Evolutionary conservation across 2,797 vertebrate species (phyloP).

Genomic region (Eulemur rubriventer): DNA sequence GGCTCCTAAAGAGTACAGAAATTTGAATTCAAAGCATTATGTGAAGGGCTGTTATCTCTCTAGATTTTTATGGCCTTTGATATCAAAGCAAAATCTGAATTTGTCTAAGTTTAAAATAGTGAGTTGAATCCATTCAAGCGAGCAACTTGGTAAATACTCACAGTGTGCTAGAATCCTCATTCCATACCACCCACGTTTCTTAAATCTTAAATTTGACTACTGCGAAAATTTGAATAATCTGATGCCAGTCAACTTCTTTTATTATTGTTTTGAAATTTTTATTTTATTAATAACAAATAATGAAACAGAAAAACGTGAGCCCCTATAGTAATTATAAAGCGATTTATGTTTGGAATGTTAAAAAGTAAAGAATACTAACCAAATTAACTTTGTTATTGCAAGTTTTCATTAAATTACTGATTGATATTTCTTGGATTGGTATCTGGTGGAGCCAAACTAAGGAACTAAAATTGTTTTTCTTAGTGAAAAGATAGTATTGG

Average conservation of each 20-base stretch:
- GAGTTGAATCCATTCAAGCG: not conserved
- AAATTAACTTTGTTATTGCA: not conserved
- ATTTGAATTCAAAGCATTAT: not conserved
- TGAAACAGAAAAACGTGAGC: not conserved
- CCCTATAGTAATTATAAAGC: not conserved
- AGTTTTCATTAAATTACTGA: not conserved
- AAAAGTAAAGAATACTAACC: not conserved
- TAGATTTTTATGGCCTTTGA: not conserved
- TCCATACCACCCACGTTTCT: not conserved
- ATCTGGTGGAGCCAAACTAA: conserved; percentile 3
- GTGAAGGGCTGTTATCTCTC: not conserved
- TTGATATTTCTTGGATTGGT: conserved; percentile 24
- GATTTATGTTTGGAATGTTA: conserved; percentile 22
- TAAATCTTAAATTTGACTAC: conserved; percentile 12
- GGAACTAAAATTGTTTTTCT: not conserved
- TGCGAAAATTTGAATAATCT: conserved; percentile 23
- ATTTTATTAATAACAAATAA: conserved; percentile 8
- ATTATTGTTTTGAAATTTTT: conserved; percentile 27
- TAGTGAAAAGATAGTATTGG: not conserved
- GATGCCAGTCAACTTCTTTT: not conserved
- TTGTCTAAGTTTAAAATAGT: not conserved
- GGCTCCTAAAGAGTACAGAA: not conserved
- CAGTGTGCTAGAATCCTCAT: not conserved
- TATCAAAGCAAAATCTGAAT: conserved; percentile 10
- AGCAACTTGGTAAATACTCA: conserved; percentile 18